phyloP scores from a whole-genome alignment of 1,140 invertebrate genomes.

The Tachypleus tridentatus region DNA sequence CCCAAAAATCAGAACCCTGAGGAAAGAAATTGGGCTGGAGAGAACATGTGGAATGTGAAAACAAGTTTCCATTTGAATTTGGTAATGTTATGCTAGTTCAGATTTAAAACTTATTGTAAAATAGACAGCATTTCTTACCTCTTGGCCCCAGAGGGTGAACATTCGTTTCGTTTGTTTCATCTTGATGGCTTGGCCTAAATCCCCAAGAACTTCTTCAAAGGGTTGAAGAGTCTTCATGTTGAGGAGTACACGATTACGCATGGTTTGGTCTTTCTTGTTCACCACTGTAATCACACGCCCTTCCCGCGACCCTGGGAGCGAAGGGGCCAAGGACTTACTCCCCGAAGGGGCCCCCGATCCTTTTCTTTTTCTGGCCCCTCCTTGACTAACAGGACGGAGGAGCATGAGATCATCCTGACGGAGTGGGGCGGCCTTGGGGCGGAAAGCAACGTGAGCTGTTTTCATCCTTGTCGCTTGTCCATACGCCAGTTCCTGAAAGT shows the following conservation, averaged over 20 bases:
- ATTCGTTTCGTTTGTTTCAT: conserved; percentile 75
- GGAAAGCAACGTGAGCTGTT: conserved; percentile 3
- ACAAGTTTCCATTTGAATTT: too few species aligned
- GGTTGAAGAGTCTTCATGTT: conserved; percentile 84
- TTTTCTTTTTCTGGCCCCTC: too few species aligned
- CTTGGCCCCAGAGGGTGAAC: conserved; percentile 78
- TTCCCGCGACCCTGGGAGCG: conserved; percentile 13
- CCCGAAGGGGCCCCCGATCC: too few species aligned
- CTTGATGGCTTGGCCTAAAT: conserved; percentile 81
- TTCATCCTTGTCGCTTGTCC: conserved; percentile 9
- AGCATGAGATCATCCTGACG: conserved; percentile 24
- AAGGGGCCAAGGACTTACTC: too few species aligned
- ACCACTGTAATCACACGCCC: conserved; percentile 79
- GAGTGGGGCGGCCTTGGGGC: conserved; percentile 6
- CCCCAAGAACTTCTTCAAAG: conserved; percentile 87
- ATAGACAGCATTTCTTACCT: conserved; percentile 44
- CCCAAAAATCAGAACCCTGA: too few species aligned
- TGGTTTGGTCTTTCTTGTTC: conserved; percentile 71
- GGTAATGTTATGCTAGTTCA: too few species aligned
- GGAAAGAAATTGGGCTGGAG: too few species aligned
- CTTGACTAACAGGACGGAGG: conserved; percentile 15
- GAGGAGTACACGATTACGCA: conserved; percentile 70
- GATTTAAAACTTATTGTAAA: too few species aligned
- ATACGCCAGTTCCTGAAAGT: conserved; percentile 40
- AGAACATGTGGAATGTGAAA: too few species aligned